Evolutionary conservation across 2,888 invertebrate species (phyloP).

Genomic region (Helobdella robusta): DNA sequence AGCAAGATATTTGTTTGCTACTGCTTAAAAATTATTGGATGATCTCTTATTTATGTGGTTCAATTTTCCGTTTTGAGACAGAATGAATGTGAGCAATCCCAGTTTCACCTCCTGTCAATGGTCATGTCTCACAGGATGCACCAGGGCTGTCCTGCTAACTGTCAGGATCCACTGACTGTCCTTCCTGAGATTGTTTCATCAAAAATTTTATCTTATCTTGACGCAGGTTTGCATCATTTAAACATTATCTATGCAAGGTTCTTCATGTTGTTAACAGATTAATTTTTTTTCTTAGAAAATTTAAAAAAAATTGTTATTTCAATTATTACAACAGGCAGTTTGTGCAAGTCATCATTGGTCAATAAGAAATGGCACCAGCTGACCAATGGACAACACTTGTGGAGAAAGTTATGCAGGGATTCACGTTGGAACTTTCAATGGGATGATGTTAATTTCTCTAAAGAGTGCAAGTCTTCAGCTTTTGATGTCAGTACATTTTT

Average conservation of each 20-base stretch:
- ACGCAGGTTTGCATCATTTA: conserved; percentile 45
- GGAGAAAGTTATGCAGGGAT: conserved; percentile 45
- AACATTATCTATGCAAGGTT: not conserved
- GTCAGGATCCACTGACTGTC: conserved; percentile 50
- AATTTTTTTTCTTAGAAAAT: not conserved
- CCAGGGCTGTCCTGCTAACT: conserved; percentile 50
- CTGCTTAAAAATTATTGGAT: too few relatives aligned
- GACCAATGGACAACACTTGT: conserved; percentile 46
- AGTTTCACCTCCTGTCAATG: conserved; percentile 50
- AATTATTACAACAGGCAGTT: too few relatives aligned
- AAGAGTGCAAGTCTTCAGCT: not conserved
- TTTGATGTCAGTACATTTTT: not conserved
- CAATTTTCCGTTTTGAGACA: too few relatives aligned
- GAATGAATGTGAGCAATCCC: conserved; percentile 48
- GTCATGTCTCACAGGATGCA: conserved; percentile 47
- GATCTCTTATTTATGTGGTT: too few relatives aligned
- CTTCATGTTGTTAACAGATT: not conserved
- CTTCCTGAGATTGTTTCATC: conserved; percentile 47
- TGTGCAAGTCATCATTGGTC: conserved; percentile 45
- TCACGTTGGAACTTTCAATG: conserved; percentile 4
- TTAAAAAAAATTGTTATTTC: too few relatives aligned
- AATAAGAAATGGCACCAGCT: conserved; percentile 46
- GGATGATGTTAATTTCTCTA: not conserved
- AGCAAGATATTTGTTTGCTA: too few relatives aligned
- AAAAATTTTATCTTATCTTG: conserved; percentile 50